Percentiles rank a stretch among this genome's conserved stretches.
Evolutionary conservation across 1,140 invertebrate species (phyloP).

Genomic region (Aplysia californica): DNA sequence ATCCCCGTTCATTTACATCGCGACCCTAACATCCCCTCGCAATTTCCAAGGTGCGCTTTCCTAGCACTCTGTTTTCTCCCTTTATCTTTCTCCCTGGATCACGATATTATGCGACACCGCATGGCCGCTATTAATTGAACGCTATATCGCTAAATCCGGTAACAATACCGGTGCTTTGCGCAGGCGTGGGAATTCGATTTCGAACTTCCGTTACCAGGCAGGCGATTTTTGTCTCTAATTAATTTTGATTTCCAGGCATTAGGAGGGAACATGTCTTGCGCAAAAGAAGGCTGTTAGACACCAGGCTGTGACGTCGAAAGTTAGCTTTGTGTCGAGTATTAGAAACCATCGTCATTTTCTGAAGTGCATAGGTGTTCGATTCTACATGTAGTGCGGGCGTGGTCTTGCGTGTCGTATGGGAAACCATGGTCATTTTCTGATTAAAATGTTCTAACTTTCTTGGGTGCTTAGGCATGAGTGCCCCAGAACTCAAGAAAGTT

Average conservation of each 20-base stretch:
- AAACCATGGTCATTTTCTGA: no score
- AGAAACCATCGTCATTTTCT: no score
- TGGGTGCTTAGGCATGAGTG: no score
- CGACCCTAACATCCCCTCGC: slow-evolving; percentile 10
- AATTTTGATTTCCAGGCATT: slow-evolving; percentile 20
- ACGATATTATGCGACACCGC: neutral
- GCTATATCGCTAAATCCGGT: slow-evolving; percentile 19
- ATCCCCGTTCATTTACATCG: slow-evolving; percentile 11
- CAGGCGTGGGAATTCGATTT: slow-evolving; percentile 27
- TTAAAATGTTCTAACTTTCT: no score
- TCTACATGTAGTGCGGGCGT: no score
- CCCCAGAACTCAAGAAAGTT: no score
- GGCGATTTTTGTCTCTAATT: slow-evolving; percentile 8
- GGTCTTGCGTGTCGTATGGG: no score
- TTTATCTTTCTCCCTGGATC: neutral
- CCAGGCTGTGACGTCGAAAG: no score
- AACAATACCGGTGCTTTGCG: slow-evolving; percentile 21
- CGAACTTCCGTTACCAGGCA: slow-evolving; percentile 24
- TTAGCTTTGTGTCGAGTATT: no score
- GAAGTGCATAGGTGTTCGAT: no score
- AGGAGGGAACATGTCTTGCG: slow-evolving; percentile 7
- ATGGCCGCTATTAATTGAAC: neutral
- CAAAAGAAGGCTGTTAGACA: slow-evolving; percentile 15
- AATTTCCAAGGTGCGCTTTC: slow-evolving; percentile 12
- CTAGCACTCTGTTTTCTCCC: slow-evolving; percentile 3